Conservation (phyloP, 2,113 vertebrate species). For the Cebus imitator region DNA sequence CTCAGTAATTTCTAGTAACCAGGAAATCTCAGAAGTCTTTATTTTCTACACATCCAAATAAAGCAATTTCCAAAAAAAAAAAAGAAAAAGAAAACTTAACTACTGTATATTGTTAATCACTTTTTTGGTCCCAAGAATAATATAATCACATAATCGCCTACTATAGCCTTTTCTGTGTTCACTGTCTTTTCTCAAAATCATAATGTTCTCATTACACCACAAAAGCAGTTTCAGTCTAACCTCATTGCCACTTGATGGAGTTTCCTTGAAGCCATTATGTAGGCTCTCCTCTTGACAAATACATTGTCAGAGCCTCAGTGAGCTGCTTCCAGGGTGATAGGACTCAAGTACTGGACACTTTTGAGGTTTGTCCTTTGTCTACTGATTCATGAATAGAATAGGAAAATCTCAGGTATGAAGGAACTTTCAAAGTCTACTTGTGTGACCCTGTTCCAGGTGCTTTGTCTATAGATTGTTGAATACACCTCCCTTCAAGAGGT, state of each 20-base stretch:
- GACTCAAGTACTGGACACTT: not conserved
- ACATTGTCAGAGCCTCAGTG: not conserved
- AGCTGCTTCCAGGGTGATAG: not conserved
- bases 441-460: not conserved
- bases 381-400: not conserved
- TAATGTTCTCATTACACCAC: not conserved
- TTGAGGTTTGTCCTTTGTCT: not conserved
- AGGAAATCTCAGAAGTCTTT: not conserved
- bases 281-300: not conserved
- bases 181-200: slow-evolving; percentile 37
- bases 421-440: not conserved
- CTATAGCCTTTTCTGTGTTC: not conserved
- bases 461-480: not conserved
- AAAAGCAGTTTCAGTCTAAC: not conserved
- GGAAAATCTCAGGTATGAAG: not conserved
- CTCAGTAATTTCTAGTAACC: not conserved
- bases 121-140: not conserved
- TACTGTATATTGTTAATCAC: not conserved
- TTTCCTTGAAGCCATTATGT: not conserved
- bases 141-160: not conserved
- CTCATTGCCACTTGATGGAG: not conserved
- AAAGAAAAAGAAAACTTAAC: not conserved
- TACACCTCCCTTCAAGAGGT: not conserved
- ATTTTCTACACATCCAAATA: not conserved
- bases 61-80: not conserved